phyloP scores from a whole-genome alignment of 2,888 invertebrate species.

The Homarus gammarus region DNA sequence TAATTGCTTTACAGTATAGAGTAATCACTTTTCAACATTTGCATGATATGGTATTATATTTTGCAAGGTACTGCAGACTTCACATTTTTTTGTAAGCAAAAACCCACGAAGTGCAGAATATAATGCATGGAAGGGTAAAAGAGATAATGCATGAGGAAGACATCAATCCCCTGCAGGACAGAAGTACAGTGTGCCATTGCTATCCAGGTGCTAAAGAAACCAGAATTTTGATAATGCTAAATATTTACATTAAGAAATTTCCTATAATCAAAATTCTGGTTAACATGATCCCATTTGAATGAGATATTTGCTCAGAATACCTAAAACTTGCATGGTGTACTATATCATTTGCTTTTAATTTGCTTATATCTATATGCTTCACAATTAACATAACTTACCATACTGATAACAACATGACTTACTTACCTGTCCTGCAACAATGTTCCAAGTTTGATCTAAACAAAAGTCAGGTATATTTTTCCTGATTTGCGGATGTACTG shows the following conservation, averaged over 20 bases:
- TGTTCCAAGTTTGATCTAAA: not conserved
- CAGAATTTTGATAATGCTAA: not conserved
- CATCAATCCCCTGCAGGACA: not conserved
- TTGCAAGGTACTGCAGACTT: conserved; percentile 18
- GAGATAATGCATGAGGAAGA: not conserved
- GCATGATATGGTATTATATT: conserved; percentile 13
- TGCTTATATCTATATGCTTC: not conserved
- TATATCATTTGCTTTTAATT: not conserved
- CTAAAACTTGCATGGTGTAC: conserved; percentile 1
- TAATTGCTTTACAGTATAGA: conserved; percentile 11
- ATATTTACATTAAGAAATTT: not conserved
- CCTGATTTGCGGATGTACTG: conserved; percentile 45
- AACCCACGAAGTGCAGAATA: conserved; percentile 1
- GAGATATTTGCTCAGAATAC: not conserved
- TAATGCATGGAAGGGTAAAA: not conserved
- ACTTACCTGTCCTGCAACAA: not conserved
- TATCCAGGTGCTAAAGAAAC: not conserved
- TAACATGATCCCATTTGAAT: not conserved
- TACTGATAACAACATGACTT: not conserved
- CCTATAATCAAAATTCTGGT: not conserved
- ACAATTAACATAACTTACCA: not conserved
- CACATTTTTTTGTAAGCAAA: not conserved
- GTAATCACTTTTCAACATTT: conserved; percentile 8
- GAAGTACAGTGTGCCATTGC: not conserved
- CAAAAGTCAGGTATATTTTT: conserved; percentile 19